A percentile compares a stretch with the other conserved stretches of the same genome.
phyloP scores from a whole-genome alignment of 2,888 invertebrate genomes.

The Zygothrica quintamaculata region DNA sequence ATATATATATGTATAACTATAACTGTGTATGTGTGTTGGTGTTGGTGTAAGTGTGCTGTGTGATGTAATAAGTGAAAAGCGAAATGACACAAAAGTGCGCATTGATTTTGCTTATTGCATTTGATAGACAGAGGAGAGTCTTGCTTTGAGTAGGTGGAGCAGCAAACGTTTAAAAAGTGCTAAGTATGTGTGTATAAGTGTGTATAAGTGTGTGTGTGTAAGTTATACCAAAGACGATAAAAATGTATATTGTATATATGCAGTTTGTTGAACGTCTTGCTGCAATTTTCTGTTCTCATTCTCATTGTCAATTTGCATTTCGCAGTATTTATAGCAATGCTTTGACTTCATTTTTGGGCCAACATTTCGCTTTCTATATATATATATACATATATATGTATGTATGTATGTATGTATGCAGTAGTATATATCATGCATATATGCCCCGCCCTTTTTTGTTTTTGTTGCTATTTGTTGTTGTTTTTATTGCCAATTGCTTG shows the following conservation, averaged over 20 bases:
- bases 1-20: constrained; percentile 6
- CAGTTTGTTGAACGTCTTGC: constrained; percentile 18
- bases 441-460: constrained; percentile 25
- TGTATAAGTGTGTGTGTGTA: background rate
- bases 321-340: constrained; percentile 63
- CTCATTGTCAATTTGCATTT: constrained; percentile 61
- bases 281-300: constrained; percentile 6
- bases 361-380: constrained; percentile 54
- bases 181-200: constrained; percentile 4
- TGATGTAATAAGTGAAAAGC: constrained; percentile 77
- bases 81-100: constrained; percentile 71
- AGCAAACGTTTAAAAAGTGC: background rate
- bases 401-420: constrained; percentile 1
- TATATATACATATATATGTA: constrained; percentile 26
- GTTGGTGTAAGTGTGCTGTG: constrained; percentile 32
- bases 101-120: constrained; percentile 61
- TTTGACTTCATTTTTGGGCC: constrained; percentile 56
- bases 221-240: constrained; percentile 7
- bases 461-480: too few species aligned
- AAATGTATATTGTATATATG: constrained; percentile 25
- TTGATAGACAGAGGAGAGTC: background rate
- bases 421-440: constrained; percentile 3
- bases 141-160: background rate
- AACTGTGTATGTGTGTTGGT: background rate
- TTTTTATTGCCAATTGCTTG: constrained; percentile 26